Conservation (phyloP, 2,113 vertebrate species). For the Pedionomus torquatus region DNA sequence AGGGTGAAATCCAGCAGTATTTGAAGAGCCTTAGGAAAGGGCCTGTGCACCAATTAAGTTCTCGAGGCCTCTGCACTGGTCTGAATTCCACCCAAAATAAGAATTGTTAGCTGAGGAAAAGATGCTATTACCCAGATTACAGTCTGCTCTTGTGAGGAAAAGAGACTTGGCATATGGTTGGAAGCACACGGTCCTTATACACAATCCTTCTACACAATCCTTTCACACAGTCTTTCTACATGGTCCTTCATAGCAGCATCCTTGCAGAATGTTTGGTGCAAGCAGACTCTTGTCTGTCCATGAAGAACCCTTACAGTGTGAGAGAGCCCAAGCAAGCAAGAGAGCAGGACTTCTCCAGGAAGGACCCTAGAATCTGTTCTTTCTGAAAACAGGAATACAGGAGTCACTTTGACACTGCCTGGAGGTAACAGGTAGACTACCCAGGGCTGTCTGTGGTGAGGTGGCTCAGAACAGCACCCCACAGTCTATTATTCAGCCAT, state of each 20-base stretch:
- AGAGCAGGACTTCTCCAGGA: neutral
- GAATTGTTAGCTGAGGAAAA: conserved; percentile 19
- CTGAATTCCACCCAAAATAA: conserved; percentile 49
- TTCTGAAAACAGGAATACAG: neutral
- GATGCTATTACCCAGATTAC: conserved; percentile 21
- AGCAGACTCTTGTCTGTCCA: neutral
- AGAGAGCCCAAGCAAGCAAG: neutral
- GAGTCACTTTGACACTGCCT: neutral
- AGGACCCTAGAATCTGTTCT: neutral
- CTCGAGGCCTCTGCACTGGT: neutral
- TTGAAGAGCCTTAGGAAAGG: conserved; percentile 45
- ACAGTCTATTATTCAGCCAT: neutral
- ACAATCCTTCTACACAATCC: neutral
- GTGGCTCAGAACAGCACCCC: neutral
- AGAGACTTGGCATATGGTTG: neutral
- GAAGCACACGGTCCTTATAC: neutral
- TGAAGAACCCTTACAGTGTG: neutral
- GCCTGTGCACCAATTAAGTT: conserved; percentile 24
- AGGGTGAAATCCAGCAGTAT: conserved; percentile 56
- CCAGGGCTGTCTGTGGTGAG: neutral
- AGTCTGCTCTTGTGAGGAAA: neutral
- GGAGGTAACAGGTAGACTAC: neutral
- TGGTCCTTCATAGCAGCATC: neutral
- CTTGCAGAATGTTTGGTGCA: neutral
- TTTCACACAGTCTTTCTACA: neutral